Base-by-base conservation (phyloP, 2,113 vertebrate species). In the Brachypteracias leptosomus region DNA sequence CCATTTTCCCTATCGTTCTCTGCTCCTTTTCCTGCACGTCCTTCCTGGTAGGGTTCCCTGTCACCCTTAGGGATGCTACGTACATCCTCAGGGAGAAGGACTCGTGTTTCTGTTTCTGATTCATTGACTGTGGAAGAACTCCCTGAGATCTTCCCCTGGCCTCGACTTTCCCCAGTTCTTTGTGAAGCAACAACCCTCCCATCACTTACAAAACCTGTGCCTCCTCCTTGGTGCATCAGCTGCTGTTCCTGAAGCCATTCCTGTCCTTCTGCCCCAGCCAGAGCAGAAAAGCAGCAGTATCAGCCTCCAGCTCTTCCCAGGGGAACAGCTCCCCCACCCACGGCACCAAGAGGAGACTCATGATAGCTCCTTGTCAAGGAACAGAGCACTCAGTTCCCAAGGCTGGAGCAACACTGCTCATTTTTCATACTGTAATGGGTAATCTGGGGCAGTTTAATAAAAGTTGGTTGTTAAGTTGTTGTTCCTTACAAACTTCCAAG, bases 291-390 rank as follows among this genome's bases (percentile, higher is more conserved):
- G 16, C 90, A 90, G 35, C 46, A 80, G 28, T 63, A 66, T 7
- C 82, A 66, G 68, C 35, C 61, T 86, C 61, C 76, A 84, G 87
- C 59, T 77, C 22, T 44, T 77, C 67, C 79, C 28, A 17, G 1
- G 52, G 42, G 25, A 84, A 38, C 1, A 7, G 72, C 40, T 51
- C 35, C 42, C 28, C 51, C 26, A 20, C 0, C 0, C 51, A 40
- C 4, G 4, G 31, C 29, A 54, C 9, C 2, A 36, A 29, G 9
- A 74, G 31, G 17, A 66, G n/a, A 24, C 24, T 52, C 90, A n/a
- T 0, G 0, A 46, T 11, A 88, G 21, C 51, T 70, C 33, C 61
- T 83, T 20, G 0, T 26, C 16, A 17, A 74, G 82, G 40, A 82
- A 26, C 15, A 21, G 46, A 36, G 29, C 59, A 10, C 62, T 47